phyloP scores from a whole-genome alignment of 2,888 invertebrate genomes.

The Rambutsinella grinnellia region DNA sequence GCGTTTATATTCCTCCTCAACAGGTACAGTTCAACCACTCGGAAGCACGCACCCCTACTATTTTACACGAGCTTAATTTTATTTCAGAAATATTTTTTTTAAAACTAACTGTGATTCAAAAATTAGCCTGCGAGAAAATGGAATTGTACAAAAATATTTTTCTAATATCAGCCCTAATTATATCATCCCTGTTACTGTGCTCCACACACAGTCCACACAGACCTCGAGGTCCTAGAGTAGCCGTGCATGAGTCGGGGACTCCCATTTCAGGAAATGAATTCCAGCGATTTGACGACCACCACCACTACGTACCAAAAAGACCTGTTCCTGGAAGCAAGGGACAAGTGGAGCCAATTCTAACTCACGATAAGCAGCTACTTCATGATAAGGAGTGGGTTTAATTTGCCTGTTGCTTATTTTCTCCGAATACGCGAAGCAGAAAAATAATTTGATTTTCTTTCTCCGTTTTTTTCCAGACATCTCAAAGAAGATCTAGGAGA shows the following conservation, averaged over 20 bases:
- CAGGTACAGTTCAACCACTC: not conserved
- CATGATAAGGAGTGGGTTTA: conserved; percentile 80
- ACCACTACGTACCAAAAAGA: conserved; percentile 75
- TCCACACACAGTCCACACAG: conserved; percentile 61
- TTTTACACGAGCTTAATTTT: not conserved
- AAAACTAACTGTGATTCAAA: conserved; percentile 6
- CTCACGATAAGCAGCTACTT: conserved; percentile 79
- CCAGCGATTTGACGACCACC: conserved; percentile 45
- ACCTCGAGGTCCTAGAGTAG: conserved; percentile 50
- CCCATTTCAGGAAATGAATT: conserved; percentile 3
- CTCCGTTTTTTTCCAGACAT: conserved; percentile 74
- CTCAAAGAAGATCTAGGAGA: conserved; percentile 82
- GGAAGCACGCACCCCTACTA: not conserved
- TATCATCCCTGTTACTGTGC: conserved; percentile 21
- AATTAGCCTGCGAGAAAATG: not conserved
- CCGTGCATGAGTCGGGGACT: conserved; percentile 39
- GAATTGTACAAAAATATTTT: not conserved
- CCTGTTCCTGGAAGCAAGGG: conserved; percentile 67
- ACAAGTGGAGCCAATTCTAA: conserved; percentile 73
- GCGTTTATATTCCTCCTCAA: no score
- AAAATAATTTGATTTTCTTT: conserved; percentile 62
- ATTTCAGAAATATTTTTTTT: not conserved
- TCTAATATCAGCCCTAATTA: conserved; percentile 36
- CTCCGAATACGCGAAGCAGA: not conserved
- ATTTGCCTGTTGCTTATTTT: conserved; percentile 45